phyloP scores from a whole-genome alignment of 2,113 vertebrate genomes.

The Pseudopipra pipra region DNA sequence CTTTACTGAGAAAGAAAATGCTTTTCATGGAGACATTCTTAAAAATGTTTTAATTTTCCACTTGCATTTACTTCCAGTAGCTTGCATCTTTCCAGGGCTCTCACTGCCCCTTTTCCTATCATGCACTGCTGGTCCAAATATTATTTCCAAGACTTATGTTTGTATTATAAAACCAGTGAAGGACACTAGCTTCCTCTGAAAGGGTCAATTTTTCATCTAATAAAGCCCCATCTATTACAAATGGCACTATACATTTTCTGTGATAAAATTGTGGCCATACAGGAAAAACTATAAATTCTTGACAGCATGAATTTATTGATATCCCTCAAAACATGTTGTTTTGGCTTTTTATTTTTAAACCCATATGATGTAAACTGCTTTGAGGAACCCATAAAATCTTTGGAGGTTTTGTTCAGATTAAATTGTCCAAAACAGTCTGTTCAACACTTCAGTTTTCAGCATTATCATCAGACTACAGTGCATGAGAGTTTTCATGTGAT shows the following conservation, averaged over 20 bases:
- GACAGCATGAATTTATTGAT: not conserved
- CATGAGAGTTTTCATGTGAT: not conserved
- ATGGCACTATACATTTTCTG: not conserved
- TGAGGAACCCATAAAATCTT: not conserved
- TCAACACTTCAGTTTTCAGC: not conserved
- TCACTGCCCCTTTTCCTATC: not conserved
- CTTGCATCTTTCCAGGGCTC: not conserved
- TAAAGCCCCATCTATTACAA: not conserved
- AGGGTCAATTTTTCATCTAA: not conserved
- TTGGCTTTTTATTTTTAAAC: not conserved
- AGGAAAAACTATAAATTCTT: not conserved
- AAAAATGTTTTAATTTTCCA: not conserved
- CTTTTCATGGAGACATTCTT: not conserved
- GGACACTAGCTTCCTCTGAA: not conserved
- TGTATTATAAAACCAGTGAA: not conserved
- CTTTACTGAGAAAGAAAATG: not conserved
- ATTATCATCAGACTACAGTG: not conserved
- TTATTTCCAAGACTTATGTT: not conserved
- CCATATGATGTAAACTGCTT: not conserved
- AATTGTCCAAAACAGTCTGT: not conserved
- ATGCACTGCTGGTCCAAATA: not conserved
- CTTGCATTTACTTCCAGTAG: not conserved
- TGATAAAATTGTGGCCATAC: not conserved
- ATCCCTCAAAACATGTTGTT: not conserved
- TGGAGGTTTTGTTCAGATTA: not conserved